A percentile compares a stretch with the other conserved stretches of the same genome.
Evolutionary conservation across 2,797 vertebrate genomes (phyloP).

Genomic region (Labeo calbasu): DNA sequence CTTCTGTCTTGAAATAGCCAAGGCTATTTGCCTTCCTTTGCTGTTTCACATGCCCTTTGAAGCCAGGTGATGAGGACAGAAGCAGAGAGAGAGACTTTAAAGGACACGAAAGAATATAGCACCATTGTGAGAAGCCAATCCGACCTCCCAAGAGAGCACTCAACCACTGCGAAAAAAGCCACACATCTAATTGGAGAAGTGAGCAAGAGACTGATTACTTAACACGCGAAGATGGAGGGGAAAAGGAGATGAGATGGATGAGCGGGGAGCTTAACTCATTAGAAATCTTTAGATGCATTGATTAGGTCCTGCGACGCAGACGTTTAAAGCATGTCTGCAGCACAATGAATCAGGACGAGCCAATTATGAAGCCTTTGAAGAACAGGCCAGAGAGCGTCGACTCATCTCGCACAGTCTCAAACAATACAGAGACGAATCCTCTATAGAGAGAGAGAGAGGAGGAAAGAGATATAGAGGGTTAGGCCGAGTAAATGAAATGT

Average conservation of each 20-base stretch:
- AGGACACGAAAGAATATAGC: slow-evolving; percentile 47
- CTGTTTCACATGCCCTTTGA: slow-evolving; percentile 69
- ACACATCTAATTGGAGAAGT: slow-evolving; percentile 55
- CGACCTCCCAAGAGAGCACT: slow-evolving; percentile 29
- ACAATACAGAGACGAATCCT: slow-evolving; percentile 35
- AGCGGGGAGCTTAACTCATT: slow-evolving; percentile 66
- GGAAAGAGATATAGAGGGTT: slow-evolving; percentile 18
- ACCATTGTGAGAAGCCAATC: slow-evolving; percentile 39
- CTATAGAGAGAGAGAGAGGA: background rate
- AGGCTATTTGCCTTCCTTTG: slow-evolving; percentile 63
- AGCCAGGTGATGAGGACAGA: slow-evolving; percentile 64
- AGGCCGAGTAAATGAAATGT: slow-evolving; percentile 50
- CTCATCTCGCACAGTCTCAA: slow-evolving; percentile 43
- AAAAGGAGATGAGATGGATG: slow-evolving; percentile 25
- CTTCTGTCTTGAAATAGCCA: slow-evolving; percentile 64
- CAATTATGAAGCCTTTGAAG: slow-evolving; percentile 70
- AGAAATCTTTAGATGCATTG: slow-evolving; percentile 75
- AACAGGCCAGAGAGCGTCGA: slow-evolving; percentile 54
- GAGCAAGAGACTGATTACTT: slow-evolving; percentile 59
- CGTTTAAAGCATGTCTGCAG: slow-evolving; percentile 58
- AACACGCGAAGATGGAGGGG: slow-evolving; percentile 45
- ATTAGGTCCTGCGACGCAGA: slow-evolving; percentile 65
- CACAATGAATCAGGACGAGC: slow-evolving; percentile 61
- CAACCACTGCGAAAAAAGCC: slow-evolving; percentile 19
- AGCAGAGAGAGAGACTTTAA: slow-evolving; percentile 34